Conservation (phyloP, 53 echinoderm and acorn worm genomes). For the Echinometra lucunter region DNA sequence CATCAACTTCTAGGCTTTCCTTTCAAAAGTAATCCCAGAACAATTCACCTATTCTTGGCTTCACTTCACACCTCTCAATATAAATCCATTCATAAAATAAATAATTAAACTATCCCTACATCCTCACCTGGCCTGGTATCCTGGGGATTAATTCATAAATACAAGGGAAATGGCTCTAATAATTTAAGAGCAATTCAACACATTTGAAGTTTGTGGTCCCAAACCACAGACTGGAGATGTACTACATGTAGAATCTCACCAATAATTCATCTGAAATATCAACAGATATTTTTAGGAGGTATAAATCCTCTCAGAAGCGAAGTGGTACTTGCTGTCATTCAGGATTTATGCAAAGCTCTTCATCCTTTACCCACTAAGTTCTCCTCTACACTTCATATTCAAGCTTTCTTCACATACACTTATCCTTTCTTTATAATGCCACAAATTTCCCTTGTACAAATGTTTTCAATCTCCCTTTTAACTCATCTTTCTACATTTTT, state of each 20-base stretch:
- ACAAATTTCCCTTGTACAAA: no score
- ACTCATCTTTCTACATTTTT: no score
- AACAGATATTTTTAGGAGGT: background rate
- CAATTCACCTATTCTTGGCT: background rate
- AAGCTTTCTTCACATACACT: background rate
- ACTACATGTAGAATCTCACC: background rate
- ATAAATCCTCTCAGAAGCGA: slow-evolving; percentile 5
- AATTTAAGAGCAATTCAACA: background rate
- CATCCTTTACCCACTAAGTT: background rate
- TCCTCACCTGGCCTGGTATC: background rate
- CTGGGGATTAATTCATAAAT: slow-evolving; percentile 5
- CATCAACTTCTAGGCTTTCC: no score
- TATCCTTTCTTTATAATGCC: no score
- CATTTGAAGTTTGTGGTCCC: background rate
- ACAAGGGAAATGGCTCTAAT: slow-evolving; percentile 33
- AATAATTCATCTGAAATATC: background rate
- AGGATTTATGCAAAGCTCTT: background rate
- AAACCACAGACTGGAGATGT: background rate
- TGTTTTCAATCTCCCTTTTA: no score
- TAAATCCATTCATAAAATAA: background rate
- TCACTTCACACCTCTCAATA: background rate
- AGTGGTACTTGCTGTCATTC: background rate
- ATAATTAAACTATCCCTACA: background rate
- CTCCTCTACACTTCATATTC: background rate
- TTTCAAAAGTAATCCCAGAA: no score